Evolutionary conservation across 2,888 invertebrate genomes (phyloP), one percentile per base, ranked within the genome.

Genomic region (Eupithecia abbreviata): DNA sequence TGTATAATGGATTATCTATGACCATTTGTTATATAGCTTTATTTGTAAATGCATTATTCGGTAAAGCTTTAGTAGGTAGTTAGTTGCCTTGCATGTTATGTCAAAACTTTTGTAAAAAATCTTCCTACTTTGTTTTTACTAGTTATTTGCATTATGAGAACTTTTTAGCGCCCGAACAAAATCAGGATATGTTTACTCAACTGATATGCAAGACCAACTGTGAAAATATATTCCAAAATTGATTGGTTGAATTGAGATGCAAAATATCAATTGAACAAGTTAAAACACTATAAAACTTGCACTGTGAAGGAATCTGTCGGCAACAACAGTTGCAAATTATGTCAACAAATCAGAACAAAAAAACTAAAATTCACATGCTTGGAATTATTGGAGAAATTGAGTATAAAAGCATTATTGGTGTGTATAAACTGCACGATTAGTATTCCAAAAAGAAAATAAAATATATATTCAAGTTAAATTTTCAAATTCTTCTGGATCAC

Each of bases 1-100:
- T 90, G 76, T 71, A 77, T 76, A 10, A 12, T 45, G 41, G 68
- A 71, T 43, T 72, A 74, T 74, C 68, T 47, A 65, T 67, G 58
- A n/a, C 15, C 51, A 51, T 71, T 41, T 41, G 70, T 73, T 45
- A 72, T 58, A 62, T 7, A 51, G 30, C 13, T 67, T 69, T 75
- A 55, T 4, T 12, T 70, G 47, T 72, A 6, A 51, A 51, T 51
- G 67, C 18, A 47, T 72, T 45, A 4, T 58, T 58, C 15, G 49
- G 12, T 41, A 51, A 9, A 47, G 69, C 47, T 68, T 67, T 13
- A 68, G 30, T 69, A 9, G 15, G 42, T 15, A 3, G 30, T 30
- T 51, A 58, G 55, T 58, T 18, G 18, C n/a, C 15, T 69, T 49
- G 69, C 69, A 69, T 69, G 30, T 47, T 45, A 30, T 47, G 12